Percentiles rank a stretch among this genome's conserved stretches.
These are phyloP conservation scores for Malacoctenus gilli DNA, from an alignment of 2,797 vertebrate species.

Conservation along the genomic window DNA sequence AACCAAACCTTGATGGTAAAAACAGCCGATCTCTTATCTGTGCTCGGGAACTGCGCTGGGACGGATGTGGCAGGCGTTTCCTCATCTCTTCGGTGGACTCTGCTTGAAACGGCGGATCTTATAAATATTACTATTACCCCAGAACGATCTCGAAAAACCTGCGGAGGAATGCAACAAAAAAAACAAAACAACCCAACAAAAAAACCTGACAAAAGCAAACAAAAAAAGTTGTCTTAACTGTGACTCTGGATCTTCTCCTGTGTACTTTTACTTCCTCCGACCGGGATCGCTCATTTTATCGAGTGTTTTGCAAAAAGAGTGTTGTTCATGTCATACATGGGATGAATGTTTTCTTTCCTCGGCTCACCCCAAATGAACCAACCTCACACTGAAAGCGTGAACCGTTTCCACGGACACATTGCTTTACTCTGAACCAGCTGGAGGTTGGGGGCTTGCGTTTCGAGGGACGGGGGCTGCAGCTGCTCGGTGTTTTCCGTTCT, in stretches of 20 bases:
- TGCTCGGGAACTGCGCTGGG: conserved; percentile 16
- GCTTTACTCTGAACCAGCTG: conserved; percentile 53
- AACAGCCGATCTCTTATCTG: conserved; percentile 17
- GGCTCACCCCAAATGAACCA: conserved; percentile 58
- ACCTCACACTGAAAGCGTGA: conserved; percentile 52
- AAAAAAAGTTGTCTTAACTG: conserved; percentile 22
- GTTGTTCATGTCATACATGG: conserved; percentile 52
- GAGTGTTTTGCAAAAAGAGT: conserved; percentile 59
- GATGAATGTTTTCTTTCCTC: conserved; percentile 59
- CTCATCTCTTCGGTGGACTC: conserved; percentile 21
- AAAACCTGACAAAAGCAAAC: background rate
- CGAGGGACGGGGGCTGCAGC: conserved; percentile 48
- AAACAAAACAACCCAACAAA: conserved; percentile 18
- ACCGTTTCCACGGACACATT: conserved; percentile 49
- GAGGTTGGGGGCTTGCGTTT: conserved; percentile 52
- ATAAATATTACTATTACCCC: conserved; percentile 21
- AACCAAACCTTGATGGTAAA: conserved; percentile 28
- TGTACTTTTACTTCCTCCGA: conserved; percentile 39
- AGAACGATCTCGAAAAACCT: conserved; percentile 31
- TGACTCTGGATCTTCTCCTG: conserved; percentile 52
- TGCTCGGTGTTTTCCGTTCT: conserved; percentile 40
- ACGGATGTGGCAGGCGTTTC: conserved; percentile 9
- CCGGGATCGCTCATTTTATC: conserved; percentile 49
- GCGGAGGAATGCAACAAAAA: conserved; percentile 10
- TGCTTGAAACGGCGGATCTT: background rate